phyloP scores from a whole-genome alignment of 2,113 vertebrate genomes.

The Ancistrus triradiatus region DNA sequence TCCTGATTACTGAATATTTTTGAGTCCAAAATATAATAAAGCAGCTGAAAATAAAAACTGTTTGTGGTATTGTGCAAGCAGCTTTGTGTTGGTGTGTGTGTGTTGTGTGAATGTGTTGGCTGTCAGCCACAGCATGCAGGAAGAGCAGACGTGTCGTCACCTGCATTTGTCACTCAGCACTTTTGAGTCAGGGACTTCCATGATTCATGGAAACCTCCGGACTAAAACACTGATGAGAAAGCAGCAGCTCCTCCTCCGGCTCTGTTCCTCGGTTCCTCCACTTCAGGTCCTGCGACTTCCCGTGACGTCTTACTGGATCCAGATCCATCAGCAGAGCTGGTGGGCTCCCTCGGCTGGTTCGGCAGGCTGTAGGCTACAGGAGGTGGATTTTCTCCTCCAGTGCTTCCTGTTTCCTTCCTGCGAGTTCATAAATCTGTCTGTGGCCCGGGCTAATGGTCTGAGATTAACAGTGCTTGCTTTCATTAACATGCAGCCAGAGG shows the following conservation, averaged over 20 bases:
- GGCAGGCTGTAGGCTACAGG: conserved; percentile 13
- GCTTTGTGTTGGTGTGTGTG: background rate
- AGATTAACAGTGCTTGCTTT: conserved; percentile 60
- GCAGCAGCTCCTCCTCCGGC: conserved; percentile 32
- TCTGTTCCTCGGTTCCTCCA: conserved; percentile 17
- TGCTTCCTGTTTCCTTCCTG: conserved; percentile 67
- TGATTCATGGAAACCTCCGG: conserved; percentile 62
- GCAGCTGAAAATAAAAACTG: too few relatives aligned
- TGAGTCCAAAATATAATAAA: too few relatives aligned
- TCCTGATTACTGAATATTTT: too few relatives aligned
- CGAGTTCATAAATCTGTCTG: conserved; percentile 71
- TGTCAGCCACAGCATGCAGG: conserved; percentile 50
- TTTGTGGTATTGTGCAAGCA: background rate
- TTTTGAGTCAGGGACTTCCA: conserved; percentile 62
- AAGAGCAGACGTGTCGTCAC: conserved; percentile 67
- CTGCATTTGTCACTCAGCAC: conserved; percentile 49
- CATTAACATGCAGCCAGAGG: conserved; percentile 10
- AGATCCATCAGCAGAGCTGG: too few relatives aligned
- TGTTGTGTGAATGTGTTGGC: conserved; percentile 16
- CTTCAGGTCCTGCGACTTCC: background rate
- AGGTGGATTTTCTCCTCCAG: conserved; percentile 58
- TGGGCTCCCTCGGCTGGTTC: too few relatives aligned
- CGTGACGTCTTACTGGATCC: background rate
- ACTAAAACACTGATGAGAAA: conserved; percentile 40
- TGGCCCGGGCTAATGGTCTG: conserved; percentile 54